phyloP scores from a whole-genome alignment of 2,797 vertebrate genomes.

The Eurystomus glaucurus region DNA sequence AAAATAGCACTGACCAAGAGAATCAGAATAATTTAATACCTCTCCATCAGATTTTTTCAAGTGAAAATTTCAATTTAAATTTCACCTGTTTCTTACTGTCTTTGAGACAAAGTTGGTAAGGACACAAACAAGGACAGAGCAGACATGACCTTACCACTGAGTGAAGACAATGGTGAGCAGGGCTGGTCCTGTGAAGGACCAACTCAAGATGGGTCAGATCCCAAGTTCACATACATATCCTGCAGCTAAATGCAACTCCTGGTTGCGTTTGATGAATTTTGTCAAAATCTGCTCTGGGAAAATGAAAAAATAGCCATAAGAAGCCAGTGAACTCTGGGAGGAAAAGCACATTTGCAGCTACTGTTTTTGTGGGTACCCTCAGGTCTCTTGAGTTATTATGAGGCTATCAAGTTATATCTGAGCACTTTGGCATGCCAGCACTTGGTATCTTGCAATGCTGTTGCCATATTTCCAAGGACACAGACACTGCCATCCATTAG shows the following conservation, averaged over 20 bases:
- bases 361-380: not conserved
- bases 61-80: not conserved
- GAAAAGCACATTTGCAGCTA: not conserved
- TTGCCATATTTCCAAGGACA: not conserved
- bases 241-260: not conserved
- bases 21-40: not conserved
- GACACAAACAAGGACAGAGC: not conserved
- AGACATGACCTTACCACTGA: not conserved
- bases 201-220: not conserved
- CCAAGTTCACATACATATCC: not conserved
- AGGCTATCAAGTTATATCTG: not conserved
- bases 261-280: not conserved
- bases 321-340: not conserved
- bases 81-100: not conserved
- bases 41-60: not conserved
- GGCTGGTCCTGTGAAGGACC: fast-evolving
- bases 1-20: not conserved
- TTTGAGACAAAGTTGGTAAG: not conserved
- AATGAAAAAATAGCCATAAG: not conserved
- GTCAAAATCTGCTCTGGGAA: not conserved
- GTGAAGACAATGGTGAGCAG: not conserved
- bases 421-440: not conserved
- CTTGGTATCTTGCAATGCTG: not conserved
- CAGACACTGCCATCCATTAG: not conserved
- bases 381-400: not conserved